Evolutionary conservation across 2,113 vertebrate genomes (phyloP).

Genomic region (Emydocephalus ijimae): DNA sequence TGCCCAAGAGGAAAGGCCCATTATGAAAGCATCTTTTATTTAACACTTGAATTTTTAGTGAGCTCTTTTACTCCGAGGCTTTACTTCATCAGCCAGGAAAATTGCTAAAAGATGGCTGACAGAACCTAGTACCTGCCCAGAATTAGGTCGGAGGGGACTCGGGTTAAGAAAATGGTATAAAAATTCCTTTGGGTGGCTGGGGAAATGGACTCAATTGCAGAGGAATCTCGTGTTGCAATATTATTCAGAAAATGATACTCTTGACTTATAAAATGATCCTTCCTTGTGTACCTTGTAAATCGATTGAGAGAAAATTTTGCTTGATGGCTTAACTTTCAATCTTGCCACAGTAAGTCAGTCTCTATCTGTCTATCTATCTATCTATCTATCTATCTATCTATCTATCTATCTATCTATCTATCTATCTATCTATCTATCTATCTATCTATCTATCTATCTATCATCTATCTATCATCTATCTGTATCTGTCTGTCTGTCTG

Average conservation of each 20-base stretch:
- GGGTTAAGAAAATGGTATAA: not conserved
- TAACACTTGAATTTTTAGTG: not conserved
- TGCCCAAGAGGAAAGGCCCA: not conserved
- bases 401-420: too few species aligned
- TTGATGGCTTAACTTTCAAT: slow-evolving; percentile 37
- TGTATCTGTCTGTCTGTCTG: too few species aligned
- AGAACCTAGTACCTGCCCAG: not conserved
- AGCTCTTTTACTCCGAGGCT: not conserved
- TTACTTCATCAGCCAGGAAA: not conserved
- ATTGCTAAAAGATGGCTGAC: not conserved
- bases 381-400: too few species aligned
- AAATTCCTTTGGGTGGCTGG: not conserved
- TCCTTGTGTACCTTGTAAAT: slow-evolving; percentile 34
- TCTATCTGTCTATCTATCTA: too few species aligned
- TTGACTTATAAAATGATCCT: not conserved
- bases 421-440: too few species aligned
- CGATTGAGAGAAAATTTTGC: slow-evolving; percentile 1
- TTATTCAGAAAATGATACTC: slow-evolving; percentile 31
- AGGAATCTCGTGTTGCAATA: slow-evolving; percentile 1
- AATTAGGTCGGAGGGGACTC: not conserved
- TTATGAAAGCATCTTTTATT: not conserved
- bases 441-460: too few species aligned
- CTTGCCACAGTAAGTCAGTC: not conserved
- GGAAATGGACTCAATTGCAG: not conserved
- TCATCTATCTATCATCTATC: too few species aligned